Evolutionary conservation across 2,888 invertebrate genomes (phyloP).

Genomic region (Rhodophaea formosa): DNA sequence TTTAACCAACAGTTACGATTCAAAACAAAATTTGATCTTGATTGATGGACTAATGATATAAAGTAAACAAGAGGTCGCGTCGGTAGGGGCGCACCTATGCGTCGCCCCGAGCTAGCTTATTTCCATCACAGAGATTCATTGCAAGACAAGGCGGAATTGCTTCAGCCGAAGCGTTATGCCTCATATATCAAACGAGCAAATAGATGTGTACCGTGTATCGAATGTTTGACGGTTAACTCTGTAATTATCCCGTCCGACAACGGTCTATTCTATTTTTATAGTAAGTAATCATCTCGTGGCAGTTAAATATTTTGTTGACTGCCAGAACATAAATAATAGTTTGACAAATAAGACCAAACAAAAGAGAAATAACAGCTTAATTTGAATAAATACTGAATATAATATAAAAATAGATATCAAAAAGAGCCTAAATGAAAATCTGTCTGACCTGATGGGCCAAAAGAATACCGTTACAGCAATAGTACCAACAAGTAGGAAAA

Average conservation of each 20-base stretch:
- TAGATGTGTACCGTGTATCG: slow-evolving; percentile 19
- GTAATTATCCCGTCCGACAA: slow-evolving; percentile 17
- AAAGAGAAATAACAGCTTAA: too few relatives aligned
- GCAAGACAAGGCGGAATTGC: slow-evolving; percentile 36
- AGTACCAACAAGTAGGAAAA: too few relatives aligned
- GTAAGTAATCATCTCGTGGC: neutral
- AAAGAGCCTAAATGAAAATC: too few relatives aligned
- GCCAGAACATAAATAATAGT: neutral
- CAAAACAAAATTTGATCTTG: slow-evolving; percentile 74
- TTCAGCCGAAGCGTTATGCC: slow-evolving; percentile 45
- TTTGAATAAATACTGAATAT: too few relatives aligned
- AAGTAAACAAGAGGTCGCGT: slow-evolving; percentile 66
- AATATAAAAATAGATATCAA: too few relatives aligned
- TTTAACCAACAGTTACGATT: slow-evolving; percentile 76
- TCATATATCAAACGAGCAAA: slow-evolving; percentile 36
- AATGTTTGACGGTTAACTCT: slow-evolving; percentile 18
- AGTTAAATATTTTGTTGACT: neutral
- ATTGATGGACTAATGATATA: slow-evolving; percentile 80
- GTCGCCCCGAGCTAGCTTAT: slow-evolving; percentile 52
- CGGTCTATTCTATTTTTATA: neutral
- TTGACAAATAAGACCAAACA: neutral
- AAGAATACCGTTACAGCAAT: too few relatives aligned
- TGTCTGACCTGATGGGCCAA: too few relatives aligned
- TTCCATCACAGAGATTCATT: slow-evolving; percentile 48
- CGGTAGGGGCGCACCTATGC: slow-evolving; percentile 52